Percentiles rank a stretch among this genome's conserved stretches.
Evolutionary conservation across 2,797 vertebrate genomes (phyloP).

Genomic region (Rhabdomys pumilio): DNA sequence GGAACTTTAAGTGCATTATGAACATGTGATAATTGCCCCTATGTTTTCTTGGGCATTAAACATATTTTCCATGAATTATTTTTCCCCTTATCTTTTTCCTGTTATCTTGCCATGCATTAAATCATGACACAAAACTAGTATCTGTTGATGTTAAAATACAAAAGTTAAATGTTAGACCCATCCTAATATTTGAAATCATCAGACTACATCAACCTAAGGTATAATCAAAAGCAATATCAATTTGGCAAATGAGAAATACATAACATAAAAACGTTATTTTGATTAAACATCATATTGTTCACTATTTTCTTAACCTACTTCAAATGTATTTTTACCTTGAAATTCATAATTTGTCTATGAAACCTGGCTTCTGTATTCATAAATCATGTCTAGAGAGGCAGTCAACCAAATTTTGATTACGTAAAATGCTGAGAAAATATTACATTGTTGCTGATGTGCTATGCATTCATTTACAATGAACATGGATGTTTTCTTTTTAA

Average conservation of each 20-base stretch:
- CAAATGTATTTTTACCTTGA: conserved; percentile 14
- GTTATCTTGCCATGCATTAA: background rate
- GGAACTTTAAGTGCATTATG: background rate
- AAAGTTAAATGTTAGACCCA: background rate
- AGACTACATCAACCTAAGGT: background rate
- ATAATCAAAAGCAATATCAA: background rate
- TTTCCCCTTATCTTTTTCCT: background rate
- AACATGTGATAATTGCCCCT: background rate
- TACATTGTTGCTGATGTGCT: too few species aligned
- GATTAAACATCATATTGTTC: background rate
- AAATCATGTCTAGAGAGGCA: background rate
- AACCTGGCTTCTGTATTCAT: background rate
- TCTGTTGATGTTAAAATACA: background rate
- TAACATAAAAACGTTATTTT: background rate
- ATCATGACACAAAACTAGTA: background rate
- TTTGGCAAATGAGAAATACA: background rate
- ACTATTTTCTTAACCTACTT: background rate
- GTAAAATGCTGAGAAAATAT: background rate
- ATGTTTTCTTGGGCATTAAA: background rate
- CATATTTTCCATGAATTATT: background rate
- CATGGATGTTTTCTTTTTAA: background rate
- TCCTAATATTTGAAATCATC: background rate
- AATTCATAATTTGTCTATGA: background rate
- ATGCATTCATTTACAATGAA: background rate
- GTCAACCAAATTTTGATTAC: background rate